Base-by-base conservation (phyloP, 1,140 invertebrate species). In the Dinoponera quadriceps region DNA sequence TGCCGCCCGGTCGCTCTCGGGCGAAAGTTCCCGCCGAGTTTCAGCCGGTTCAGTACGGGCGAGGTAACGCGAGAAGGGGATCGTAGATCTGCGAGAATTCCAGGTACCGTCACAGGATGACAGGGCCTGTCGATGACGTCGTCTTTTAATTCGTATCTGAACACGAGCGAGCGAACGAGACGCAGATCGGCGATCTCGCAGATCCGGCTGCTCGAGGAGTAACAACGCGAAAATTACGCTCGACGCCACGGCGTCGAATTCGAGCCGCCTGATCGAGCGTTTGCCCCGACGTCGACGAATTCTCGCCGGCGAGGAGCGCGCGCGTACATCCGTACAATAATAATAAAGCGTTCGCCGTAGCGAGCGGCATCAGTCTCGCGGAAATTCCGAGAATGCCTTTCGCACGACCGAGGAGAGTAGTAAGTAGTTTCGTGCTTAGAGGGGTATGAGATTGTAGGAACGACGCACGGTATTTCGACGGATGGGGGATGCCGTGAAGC, bases 391-490 rank as follows among this genome's bases (percentile, higher is more conserved):
- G 48, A 83, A 83, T 72, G 55, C 38, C 84, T 87, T 59, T 68
- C 27, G 22, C 22, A 27, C 49, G 25, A 54, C 25, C 9, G 72
- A 22, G 44, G 66, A 25, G 33, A 29, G 62, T 57, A 73, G 62
- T 62, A 57, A 62, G 22, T 44, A 59, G 48, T 66, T 44, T 62
- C 29, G 22, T 22, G 59, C 59, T 84, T 71, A 74, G 38, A 84
- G 73, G 49, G 20, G 16, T 62, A 55, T 44, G 48, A 84, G 69
- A 86, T 68, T 87, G 83, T 22, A 84, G 71, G 74, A 49, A 55
- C 48, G 57, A 77, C 65, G 54, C 4, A 59, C 49, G 29, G 49
- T 83, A 65, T 85, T 89, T 81, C 83, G 57, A 75, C 66, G 75
- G 49, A 75, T 83, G 51, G 48, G 49, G 29, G 16, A 44, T 13